Conservation (phyloP, 2,797 vertebrate species). For the Pipistrellus kuhlii region DNA sequence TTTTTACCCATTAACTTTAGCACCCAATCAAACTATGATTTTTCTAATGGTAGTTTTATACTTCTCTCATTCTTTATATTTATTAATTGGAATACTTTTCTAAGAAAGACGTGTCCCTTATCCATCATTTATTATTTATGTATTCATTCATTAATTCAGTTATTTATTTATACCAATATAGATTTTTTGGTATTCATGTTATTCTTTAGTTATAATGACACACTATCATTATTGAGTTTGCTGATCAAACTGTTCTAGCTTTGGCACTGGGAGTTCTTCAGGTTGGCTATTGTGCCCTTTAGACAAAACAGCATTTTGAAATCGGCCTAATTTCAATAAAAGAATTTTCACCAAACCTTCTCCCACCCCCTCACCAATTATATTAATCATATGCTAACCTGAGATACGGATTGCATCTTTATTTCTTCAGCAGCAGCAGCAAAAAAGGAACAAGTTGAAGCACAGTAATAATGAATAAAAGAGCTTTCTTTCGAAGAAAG, state of each 20-base stretch:
- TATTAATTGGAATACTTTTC: constrained; percentile 50
- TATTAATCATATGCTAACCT: constrained; percentile 79
- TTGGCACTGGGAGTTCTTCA: constrained; percentile 10
- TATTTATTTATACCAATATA: not conserved
- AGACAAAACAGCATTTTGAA: constrained; percentile 55
- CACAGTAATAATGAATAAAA: constrained; percentile 83
- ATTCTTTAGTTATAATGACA: constrained; percentile 1
- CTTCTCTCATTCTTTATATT: not conserved
- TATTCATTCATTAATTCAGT: constrained; percentile 33
- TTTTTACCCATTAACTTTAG: constrained; percentile 45
- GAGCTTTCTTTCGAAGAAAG: constrained; percentile 87
- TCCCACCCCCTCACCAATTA: not conserved
- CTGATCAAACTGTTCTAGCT: constrained; percentile 16
- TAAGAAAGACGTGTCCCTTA: constrained; percentile 18
- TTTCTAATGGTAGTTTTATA: not conserved
- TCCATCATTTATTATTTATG: constrained; percentile 11
- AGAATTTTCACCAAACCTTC: not conserved
- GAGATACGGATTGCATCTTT: constrained; percentile 69
- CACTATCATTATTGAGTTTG: constrained; percentile 44
- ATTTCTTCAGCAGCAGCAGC: constrained; percentile 63
- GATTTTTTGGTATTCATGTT: constrained; percentile 9
- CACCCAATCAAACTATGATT: not conserved
- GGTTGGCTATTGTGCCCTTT: not conserved
- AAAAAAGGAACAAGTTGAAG: constrained; percentile 74
- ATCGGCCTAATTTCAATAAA: constrained; percentile 41